Evolutionary conservation across 2,113 vertebrate genomes (phyloP).

Genomic region (Aix galericulata): DNA sequence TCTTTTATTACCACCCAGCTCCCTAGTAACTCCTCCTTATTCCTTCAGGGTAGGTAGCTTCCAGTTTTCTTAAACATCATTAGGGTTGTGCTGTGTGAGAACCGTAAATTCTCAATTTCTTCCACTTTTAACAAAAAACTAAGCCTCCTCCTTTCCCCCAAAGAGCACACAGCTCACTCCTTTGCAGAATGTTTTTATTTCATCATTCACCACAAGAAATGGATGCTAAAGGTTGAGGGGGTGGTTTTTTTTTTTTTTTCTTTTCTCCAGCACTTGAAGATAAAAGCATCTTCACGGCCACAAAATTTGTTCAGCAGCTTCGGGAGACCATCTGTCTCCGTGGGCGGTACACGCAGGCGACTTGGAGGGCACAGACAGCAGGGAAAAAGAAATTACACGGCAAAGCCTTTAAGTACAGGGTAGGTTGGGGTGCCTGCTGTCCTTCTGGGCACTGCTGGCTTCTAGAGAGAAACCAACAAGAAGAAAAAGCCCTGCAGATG

Average conservation of each 20-base stretch:
- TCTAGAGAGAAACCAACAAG: constrained; percentile 17
- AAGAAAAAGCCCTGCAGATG: constrained; percentile 1
- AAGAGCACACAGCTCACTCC: neutral
- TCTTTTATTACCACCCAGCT: neutral
- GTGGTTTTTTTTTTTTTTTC: neutral
- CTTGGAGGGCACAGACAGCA: neutral
- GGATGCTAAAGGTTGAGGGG: neutral
- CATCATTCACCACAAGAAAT: constrained; percentile 24
- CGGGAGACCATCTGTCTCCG: constrained; percentile 15
- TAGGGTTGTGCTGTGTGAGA: neutral
- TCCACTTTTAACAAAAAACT: neutral
- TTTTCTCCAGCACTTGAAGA: neutral
- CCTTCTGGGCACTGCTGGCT: neutral
- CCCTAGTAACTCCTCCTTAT: neutral
- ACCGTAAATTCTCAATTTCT: neutral
- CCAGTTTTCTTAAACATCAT: neutral
- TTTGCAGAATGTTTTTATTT: neutral
- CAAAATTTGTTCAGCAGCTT: constrained; percentile 36
- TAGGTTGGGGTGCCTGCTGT: neutral
- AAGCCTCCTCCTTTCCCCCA: neutral
- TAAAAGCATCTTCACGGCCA: neutral
- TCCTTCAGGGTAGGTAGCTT: neutral
- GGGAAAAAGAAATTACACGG: neutral
- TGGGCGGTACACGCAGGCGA: constrained; percentile 19
- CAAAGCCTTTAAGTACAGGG: constrained; percentile 18